Evolutionary conservation across 2,888 invertebrate species (phyloP), one percentile per base, ranked within the genome.

Genomic region (Cosmia trapezina): DNA sequence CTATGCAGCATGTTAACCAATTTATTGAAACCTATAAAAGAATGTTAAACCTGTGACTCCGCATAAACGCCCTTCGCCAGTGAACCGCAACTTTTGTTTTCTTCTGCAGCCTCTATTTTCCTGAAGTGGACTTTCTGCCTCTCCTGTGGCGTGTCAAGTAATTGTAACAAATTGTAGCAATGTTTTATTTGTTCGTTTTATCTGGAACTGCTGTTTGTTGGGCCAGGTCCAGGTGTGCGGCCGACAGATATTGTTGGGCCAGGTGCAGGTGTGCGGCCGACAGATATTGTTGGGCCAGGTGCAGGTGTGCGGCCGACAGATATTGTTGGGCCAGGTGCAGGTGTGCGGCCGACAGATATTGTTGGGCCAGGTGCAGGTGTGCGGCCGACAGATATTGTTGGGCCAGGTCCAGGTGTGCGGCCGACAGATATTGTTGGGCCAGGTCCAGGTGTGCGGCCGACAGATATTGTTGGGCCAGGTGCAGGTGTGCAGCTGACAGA

Each of bases 111-210:
- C n/a, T 17, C 3, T 2, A 7, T 33, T 67, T 28, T 45, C 14
- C 19, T 14, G 17, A 28, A 60, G 28, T 60, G 11, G 19, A 47
- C 22, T 11, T 81, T 75, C 84, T 84, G 76, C 6, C 2, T 47
- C 7, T 41, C 6, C 17, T 61, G n/a, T 41, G 17, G 5, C 14
- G 59, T 22, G 51, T 28, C 28, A 65, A 56, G 70, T 84, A 81
- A 81, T 84, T 76, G 71, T 71, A 84, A 81, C 81, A 84, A 84
- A 81, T 84, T 84, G 71, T 64, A 81, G 82, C 77, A 57, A 84
- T 81, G 84, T 84, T 84, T 76, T 76, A 81, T 84, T 81, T 81
- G 66, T 76, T 69, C 71, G 60, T 81, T 81, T 84, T 76, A 84
- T 76, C 70, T 76, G 37, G 66, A 59, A 54, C 76, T 33, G 60